Base-by-base conservation (phyloP, 2,797 vertebrate genomes). In the Enteromius anoplus region DNA sequence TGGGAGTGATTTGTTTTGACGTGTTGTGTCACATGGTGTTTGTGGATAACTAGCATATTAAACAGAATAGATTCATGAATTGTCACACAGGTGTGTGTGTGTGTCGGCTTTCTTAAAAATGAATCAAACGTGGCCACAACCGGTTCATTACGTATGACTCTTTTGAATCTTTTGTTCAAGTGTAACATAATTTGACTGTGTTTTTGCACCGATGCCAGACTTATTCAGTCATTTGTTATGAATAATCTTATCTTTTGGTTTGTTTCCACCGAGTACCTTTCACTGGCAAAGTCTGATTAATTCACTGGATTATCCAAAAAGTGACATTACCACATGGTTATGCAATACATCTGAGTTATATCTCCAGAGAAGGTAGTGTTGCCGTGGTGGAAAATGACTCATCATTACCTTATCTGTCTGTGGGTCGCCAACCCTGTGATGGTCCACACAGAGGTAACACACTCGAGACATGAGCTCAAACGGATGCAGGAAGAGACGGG, bases 381-480 rank as follows among this genome's bases (percentile, higher is more conserved):
- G 23, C 11, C 5, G 53, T 75, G 73, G 40, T 60, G 53, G 17
- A 62, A 76, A 62, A 62, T 26, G 4, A 62, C 55, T 76, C 53
- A 62, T 58, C 86, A 62, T 58, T 87, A 98, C 97, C 96, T 97
- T 97, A 91, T 99, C 97, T 86, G 97, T 93, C 90, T 96, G 96
- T 0, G 96, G 95, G 89, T 98, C 95, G 49, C 97, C 96, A 11
- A 97, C 95, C 12, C 96, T 91, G 91, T 98, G 96, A 92, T 98
- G 97, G 91, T 98, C 96, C 82, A 98, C 95, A 89, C 97, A 97
- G 87, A 98, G 92, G 92, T 96, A 96, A 89, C 97, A 98, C 80
- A 98, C 96, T 1, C 93, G 91, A 65, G 96, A 97, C 94, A 99
- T 95, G 88, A 99, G 97, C 89, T 99, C 97, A n/a, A 93, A 95